Base-by-base conservation (phyloP, 1,140 invertebrate genomes). In the Aphis craccivora region DNA sequence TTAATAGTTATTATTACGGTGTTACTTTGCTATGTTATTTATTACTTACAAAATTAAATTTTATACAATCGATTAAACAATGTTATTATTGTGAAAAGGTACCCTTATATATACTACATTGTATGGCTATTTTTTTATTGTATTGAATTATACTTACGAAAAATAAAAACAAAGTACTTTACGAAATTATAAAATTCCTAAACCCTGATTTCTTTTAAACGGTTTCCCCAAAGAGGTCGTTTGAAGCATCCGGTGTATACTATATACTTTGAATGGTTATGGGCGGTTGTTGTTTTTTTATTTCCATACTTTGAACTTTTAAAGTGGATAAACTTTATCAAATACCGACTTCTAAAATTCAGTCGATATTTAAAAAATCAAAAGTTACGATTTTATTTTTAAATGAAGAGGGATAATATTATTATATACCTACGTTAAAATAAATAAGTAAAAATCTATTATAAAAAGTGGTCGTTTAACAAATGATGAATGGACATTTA, bases 241-340 rank as follows among this genome's bases (percentile, higher is more conserved):
- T 89, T 89, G 48, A 89, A 55, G 22, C 88, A 89, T 55, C 88
- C 51, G 88, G 88, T 23, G 87, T 23, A 51, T 45, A 30, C 22
- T 53, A 48, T 23, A 51, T 45, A 30, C 22, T 53, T 51, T 89
- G 7, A 53, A 89, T n/a, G 9, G 48, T 89, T 89, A 89, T 89
- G 37, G 87, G 45, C 6, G 86, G 48, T 53, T 53, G 30, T 88
- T 60, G 60, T 67, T 67, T 76, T 76, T 76, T 89, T 89, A 53
- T 89, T 51, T 51, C 48, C 18, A 23, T 88, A 18, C 51, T 35
- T 53, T 37, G n/a, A 53, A 89, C 35, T 23, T 53, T 35, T 23
- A 53, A 23, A 88, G 30, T 25, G 30, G 45, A 88, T 48, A 48
- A 86, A 86, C 84, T 86, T 86, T 86, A 86, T 45, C n/a, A 86